These are phyloP conservation scores for Antennarius maculatus DNA, from an alignment of 2,797 vertebrate genomes.

Conservation along the genomic window DNA sequence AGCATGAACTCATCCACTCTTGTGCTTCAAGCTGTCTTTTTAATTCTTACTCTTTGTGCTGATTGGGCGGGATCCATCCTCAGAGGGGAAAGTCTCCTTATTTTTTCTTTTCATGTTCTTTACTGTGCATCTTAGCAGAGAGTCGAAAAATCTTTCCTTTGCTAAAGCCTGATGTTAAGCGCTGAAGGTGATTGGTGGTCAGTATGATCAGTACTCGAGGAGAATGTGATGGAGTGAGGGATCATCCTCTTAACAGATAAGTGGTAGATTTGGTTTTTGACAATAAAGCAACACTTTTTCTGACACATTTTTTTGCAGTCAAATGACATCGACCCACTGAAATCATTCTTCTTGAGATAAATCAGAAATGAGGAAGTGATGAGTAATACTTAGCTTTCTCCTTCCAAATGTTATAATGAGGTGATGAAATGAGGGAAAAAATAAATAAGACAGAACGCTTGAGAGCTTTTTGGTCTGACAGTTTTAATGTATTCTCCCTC, in stretches of 20 bases:
- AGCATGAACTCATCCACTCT: conserved; percentile 7
- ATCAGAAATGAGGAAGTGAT: conserved; percentile 7
- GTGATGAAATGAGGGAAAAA: conserved; percentile 12
- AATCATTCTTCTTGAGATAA: neutral
- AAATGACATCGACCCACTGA: neutral
- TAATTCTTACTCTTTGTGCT: neutral
- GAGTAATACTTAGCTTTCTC: neutral
- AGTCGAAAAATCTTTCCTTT: conserved; percentile 12
- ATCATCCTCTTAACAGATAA: conserved; percentile 24
- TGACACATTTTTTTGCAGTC: conserved; percentile 8
- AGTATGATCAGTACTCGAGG: neutral
- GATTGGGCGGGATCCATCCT: conserved; percentile 34
- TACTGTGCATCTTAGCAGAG: conserved; percentile 3
- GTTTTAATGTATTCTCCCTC: conserved; percentile 28
- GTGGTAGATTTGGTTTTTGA: neutral
- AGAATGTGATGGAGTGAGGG: conserved; percentile 8
- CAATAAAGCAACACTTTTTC: conserved; percentile 2
- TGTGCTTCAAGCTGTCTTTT: neutral
- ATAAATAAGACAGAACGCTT: conserved; percentile 5
- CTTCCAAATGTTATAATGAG: conserved; percentile 12
- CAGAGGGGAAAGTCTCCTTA: neutral
- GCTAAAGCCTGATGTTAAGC: conserved; percentile 12
- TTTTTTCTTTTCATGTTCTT: conserved; percentile 18
- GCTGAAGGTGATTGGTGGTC: conserved; percentile 3
- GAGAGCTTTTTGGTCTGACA: conserved; percentile 23